Percentiles rank a stretch among this genome's conserved stretches.
Evolutionary conservation across 2,888 invertebrate species (phyloP).

Genomic region (Boloria selene): DNA sequence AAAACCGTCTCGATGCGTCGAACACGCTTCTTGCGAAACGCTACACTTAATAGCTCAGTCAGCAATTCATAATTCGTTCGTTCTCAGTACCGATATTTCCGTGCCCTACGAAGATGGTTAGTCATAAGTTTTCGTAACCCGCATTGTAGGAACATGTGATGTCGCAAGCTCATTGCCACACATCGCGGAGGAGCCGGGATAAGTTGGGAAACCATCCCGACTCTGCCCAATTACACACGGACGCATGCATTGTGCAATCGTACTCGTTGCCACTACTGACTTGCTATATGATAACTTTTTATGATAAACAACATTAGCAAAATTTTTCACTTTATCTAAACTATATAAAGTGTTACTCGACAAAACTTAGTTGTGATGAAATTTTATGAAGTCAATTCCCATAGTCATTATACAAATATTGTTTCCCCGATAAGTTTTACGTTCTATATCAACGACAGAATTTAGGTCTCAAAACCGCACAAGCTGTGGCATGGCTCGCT

Average conservation of each 20-base stretch:
- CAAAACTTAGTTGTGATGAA: slow-evolving; percentile 28
- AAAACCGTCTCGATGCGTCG: slow-evolving; percentile 61
- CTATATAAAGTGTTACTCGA: slow-evolving; percentile 20
- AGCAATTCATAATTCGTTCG: slow-evolving; percentile 58
- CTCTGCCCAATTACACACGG: slow-evolving; percentile 73
- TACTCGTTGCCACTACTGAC: slow-evolving; percentile 49
- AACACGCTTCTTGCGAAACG: slow-evolving; percentile 59
- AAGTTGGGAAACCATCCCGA: slow-evolving; percentile 81
- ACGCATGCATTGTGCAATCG: slow-evolving; percentile 64
- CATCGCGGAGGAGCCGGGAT: slow-evolving; percentile 73
- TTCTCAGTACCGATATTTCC: slow-evolving; percentile 54
- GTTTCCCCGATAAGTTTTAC: slow-evolving; percentile 31
- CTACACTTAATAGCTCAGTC: slow-evolving; percentile 55
- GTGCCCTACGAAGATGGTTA: slow-evolving; percentile 64
- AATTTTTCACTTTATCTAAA: slow-evolving; percentile 40
- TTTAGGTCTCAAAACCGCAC: slow-evolving; percentile 76
- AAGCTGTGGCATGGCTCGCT: slow-evolving; percentile 70
- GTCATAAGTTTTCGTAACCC: slow-evolving; percentile 80
- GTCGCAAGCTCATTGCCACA: slow-evolving; percentile 77
- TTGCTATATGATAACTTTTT: slow-evolving; percentile 42
- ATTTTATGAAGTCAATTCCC: slow-evolving; percentile 37
- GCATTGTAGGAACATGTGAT: slow-evolving; percentile 77
- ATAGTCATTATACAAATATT: slow-evolving; percentile 24
- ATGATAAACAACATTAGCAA: slow-evolving; percentile 54
- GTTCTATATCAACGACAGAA: slow-evolving; percentile 48